phyloP scores from a whole-genome alignment of 30 jellyfish, hydroid and myxozoan genomes.

The Chrysaora quinquecirrha region DNA sequence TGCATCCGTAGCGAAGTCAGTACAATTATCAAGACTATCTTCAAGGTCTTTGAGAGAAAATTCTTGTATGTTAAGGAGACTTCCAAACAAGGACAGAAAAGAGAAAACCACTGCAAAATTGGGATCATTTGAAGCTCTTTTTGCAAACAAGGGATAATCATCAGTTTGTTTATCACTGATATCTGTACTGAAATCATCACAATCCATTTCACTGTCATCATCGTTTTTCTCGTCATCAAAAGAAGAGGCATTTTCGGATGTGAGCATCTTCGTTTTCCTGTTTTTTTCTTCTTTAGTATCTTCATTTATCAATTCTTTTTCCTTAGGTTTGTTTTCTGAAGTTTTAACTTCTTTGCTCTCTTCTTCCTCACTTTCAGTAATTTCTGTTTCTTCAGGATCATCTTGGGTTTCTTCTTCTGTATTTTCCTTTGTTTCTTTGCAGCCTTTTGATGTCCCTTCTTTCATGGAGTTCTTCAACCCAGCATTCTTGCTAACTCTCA shows the following conservation, averaged over 20 bases:
- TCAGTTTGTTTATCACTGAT: constrained; percentile 57
- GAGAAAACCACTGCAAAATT: constrained; percentile 93
- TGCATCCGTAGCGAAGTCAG: constrained; percentile 50
- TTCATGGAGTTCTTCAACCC: too few relatives aligned
- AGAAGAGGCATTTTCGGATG: neutral
- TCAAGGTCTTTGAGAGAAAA: constrained; percentile 81
- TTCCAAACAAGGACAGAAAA: constrained; percentile 80
- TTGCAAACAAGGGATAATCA: constrained; percentile 21
- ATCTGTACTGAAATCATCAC: constrained; percentile 25
- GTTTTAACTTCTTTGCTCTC: neutral
- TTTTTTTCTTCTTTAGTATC: neutral
- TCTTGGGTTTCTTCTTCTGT: too few relatives aligned
- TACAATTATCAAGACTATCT: constrained; percentile 73
- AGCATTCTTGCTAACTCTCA: neutral
- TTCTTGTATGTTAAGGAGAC: constrained; percentile 81
- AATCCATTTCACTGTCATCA: neutral
- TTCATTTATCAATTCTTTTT: neutral
- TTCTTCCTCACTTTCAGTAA: neutral
- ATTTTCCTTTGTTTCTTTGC: too few relatives aligned
- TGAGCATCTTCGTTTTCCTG: neutral
- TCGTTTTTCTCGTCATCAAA: neutral
- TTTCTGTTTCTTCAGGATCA: neutral
- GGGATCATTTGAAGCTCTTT: constrained; percentile 90
- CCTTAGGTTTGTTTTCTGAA: neutral
- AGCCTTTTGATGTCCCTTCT: too few relatives aligned